Percentiles rank a stretch among this genome's conserved stretches.
Evolutionary conservation across 1,140 invertebrate species (phyloP).

Genomic region (Grapholita molesta): DNA sequence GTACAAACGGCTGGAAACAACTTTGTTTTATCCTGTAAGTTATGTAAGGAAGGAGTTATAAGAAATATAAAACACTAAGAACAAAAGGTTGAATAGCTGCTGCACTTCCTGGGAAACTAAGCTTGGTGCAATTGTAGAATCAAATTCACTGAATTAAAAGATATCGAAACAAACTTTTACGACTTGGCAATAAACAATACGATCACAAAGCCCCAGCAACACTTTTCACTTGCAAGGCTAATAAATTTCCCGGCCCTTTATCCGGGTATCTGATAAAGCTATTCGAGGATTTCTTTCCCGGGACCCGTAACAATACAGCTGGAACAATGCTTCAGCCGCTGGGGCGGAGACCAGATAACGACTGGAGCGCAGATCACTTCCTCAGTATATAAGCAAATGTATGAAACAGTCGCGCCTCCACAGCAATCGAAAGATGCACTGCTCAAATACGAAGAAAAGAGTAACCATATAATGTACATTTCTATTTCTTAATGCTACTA

Average conservation of each 20-base stretch:
- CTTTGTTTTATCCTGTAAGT: too few relatives aligned
- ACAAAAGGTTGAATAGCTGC: too few relatives aligned
- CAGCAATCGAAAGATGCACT: too few relatives aligned
- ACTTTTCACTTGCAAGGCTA: constrained; percentile 11
- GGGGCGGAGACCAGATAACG: neutral
- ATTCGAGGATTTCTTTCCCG: constrained; percentile 7
- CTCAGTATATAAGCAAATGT: neutral
- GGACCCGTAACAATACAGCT: neutral
- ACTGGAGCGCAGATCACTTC: neutral
- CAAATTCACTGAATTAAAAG: neutral
- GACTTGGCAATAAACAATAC: neutral
- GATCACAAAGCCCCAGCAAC: constrained; percentile 5
- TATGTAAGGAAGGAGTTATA: too few relatives aligned
- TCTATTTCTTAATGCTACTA: too few relatives aligned
- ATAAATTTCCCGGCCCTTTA: constrained; percentile 14
- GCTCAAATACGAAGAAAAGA: too few relatives aligned
- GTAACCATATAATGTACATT: too few relatives aligned
- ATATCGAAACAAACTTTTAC: neutral
- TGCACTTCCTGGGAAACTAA: too few relatives aligned
- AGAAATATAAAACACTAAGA: too few relatives aligned
- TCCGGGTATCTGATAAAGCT: constrained; percentile 7
- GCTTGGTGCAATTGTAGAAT: too few relatives aligned
- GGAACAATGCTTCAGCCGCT: constrained; percentile 3
- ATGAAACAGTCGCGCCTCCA: too few relatives aligned
- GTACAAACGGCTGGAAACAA: too few relatives aligned